Evolutionary conservation across 2,113 vertebrate genomes (phyloP), one percentile per base, ranked within the genome.

Genomic region (Sprattus sprattus): DNA sequence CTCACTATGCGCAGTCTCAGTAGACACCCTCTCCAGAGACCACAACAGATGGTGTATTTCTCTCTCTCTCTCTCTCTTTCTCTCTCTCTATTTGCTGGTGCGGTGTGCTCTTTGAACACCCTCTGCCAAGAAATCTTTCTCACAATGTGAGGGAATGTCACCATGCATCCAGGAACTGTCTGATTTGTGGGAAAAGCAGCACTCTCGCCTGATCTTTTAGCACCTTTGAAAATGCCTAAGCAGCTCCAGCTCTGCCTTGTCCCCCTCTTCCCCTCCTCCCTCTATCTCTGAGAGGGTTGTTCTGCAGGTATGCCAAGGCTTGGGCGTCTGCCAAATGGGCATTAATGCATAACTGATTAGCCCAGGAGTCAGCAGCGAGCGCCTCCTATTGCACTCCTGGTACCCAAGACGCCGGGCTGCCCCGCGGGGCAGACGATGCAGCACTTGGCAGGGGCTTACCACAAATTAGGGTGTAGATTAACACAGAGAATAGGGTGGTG

Each of bases 391-490:
- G 67, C 83, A 54, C 84, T 45, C 45, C 0, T 39, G 3, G 39
- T 45, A 46, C 81, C 81, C 71, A 3, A 25, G 64, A 67, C 8
- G 28, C 28, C 32, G 11, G 25, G 71, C 25, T 64, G 81, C 45
- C 25, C 25, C 71, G 32, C 13, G 71, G 71, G 71, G 28, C 71
- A 78, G 28, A 39, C 71, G 18, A 32, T 13, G 71, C 25, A 32
- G 32, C 71, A 39, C 71, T 15, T 15, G 78, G 32, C 32, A 13
- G 45, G 81, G 82, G 54, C 83, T 88, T 86, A 88, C 83, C 82
- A 81, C 84, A 88, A 81, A 86, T 88, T 86, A 88, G 39, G 75
- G 18, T 49, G 71, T 52, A 88, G 82, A 86, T 86, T 88, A 88
- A 75, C 81, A 81, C 16, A 2, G 82, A 28, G 82, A 57, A 25